A percentile compares a stretch with the other conserved stretches of the same genome.
Conservation (phyloP, 1,140 invertebrate species). For the roundworm (Caenorhabditis elegans) region DNA sequence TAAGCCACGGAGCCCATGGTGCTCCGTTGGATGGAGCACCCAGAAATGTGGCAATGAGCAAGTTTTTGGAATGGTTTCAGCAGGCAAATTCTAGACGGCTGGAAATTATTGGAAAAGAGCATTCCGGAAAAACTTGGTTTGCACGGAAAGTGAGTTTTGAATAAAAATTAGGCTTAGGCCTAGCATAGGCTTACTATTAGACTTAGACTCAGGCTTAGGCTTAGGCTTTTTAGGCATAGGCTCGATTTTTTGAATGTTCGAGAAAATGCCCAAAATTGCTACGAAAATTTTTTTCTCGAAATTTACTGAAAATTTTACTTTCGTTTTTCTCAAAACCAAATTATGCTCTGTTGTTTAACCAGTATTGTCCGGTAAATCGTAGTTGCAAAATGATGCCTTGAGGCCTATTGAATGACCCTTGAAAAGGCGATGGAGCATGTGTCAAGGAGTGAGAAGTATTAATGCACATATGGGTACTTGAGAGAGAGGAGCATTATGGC, state of each 20-base stretch:
- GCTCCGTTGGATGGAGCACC: neutral
- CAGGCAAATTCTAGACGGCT: neutral
- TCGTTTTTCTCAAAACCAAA: too few species aligned
- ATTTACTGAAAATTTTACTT: too few species aligned
- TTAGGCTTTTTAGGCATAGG: too few species aligned
- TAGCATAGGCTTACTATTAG: too few species aligned
- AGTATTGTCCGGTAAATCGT: slow-evolving; percentile 18
- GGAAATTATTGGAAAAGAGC: neutral
- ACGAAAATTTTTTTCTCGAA: too few species aligned
- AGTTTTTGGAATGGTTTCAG: slow-evolving; percentile 12
- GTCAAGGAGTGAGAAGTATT: slow-evolving; percentile 5
- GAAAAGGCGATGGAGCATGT: slow-evolving; percentile 29
- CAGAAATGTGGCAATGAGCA: neutral
- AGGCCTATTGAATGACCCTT: neutral
- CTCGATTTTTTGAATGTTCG: too few species aligned
- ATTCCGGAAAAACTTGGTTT: slow-evolving; percentile 6
- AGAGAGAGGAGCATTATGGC: neutral
- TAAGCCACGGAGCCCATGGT: slow-evolving; percentile 20
- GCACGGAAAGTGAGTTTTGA: too few species aligned
- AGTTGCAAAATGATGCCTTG: neutral
- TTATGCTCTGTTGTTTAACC: neutral
- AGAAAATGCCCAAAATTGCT: too few species aligned
- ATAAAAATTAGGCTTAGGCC: too few species aligned
- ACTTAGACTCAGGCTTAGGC: too few species aligned
- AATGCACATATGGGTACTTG: slow-evolving; percentile 1